Conservation (phyloP, 2,113 vertebrate species). For the Anguilla rostrata region DNA sequence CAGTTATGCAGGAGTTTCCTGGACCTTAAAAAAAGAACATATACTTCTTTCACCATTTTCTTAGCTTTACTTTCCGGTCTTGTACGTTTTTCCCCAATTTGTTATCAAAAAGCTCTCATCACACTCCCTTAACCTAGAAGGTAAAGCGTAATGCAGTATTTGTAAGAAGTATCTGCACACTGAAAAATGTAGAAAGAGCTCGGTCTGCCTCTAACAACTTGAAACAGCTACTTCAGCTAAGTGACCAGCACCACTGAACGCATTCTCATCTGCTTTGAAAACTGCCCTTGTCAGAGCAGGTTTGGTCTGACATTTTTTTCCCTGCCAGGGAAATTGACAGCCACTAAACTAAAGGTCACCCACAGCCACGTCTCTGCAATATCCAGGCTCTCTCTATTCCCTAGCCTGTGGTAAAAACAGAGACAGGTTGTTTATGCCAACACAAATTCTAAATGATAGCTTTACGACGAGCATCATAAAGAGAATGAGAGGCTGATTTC, state of each 20-base stretch:
- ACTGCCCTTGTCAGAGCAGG: conserved; percentile 19
- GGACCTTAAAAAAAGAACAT: not conserved
- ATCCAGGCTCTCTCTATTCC: conserved; percentile 20
- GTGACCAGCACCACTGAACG: conserved; percentile 27
- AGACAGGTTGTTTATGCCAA: conserved; percentile 33
- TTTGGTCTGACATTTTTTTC: conserved; percentile 20
- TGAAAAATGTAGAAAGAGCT: conserved; percentile 14
- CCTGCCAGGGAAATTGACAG: conserved; percentile 37
- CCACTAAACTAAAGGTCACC: conserved; percentile 43
- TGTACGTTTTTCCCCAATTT: not conserved
- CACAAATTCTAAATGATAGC: conserved; percentile 40
- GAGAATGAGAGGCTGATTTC: conserved; percentile 30
- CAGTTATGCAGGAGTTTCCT: not conserved
- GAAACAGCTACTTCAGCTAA: conserved; percentile 36
- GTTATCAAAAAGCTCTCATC: not conserved
- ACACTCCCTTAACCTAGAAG: conserved; percentile 2
- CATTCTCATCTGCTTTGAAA: conserved; percentile 30
- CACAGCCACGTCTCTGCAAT: conserved; percentile 25
- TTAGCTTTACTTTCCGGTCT: not conserved
- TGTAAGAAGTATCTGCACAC: not conserved
- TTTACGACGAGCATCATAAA: conserved; percentile 37
- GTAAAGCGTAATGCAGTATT: not conserved
- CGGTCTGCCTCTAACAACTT: conserved; percentile 38
- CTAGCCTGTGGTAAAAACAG: conserved; percentile 16
- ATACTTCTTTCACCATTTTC: not conserved